Conservation (phyloP, 2,113 vertebrate species). For the Leucopsar rothschildi region DNA sequence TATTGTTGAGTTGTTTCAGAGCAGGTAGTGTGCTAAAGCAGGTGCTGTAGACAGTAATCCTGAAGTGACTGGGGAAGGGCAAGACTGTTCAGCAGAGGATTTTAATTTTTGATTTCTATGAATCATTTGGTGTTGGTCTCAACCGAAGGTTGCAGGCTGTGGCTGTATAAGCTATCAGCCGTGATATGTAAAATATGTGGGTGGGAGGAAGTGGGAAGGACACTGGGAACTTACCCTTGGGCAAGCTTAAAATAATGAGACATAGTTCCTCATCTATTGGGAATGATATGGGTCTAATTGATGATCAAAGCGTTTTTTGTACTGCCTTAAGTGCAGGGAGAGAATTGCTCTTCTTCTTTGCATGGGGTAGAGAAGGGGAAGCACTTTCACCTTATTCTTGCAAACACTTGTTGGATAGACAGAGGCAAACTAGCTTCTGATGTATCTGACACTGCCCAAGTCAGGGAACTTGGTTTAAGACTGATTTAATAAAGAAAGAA, state of each 20-base stretch:
- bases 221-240: constrained; percentile 38
- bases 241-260: constrained; percentile 30
- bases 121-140: constrained; percentile 23
- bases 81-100: neutral
- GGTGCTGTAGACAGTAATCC: neutral
- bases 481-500: neutral
- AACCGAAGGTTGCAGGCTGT: constrained; percentile 5
- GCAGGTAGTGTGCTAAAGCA: neutral
- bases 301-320: constrained; percentile 23
- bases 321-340: neutral
- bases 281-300: constrained; percentile 48
- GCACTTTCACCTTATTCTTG: neutral
- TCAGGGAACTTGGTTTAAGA: neutral
- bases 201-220: constrained; percentile 39
- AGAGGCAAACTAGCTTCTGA: neutral
- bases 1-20: neutral
- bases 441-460: neutral
- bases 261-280: constrained; percentile 42
- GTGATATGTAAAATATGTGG: constrained; percentile 22
- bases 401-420: neutral
- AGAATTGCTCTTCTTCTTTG: neutral
- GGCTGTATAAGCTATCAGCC: neutral
- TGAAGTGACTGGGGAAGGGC: neutral
- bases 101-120: constrained; percentile 35
- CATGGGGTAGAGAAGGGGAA: neutral